phyloP scores from a whole-genome alignment of 2,888 invertebrate species.

The Galerucella calmariensis region DNA sequence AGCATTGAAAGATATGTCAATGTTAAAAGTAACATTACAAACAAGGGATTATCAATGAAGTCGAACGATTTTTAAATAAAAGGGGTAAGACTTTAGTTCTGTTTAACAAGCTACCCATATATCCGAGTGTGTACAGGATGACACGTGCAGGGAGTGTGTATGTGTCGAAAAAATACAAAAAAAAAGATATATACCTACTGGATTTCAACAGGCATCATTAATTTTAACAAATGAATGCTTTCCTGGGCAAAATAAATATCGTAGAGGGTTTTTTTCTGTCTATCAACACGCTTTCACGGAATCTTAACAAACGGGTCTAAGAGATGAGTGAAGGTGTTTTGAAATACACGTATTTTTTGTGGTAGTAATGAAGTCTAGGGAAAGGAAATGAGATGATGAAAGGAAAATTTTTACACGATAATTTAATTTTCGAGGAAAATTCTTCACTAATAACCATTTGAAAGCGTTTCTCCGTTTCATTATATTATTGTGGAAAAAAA shows the following conservation, averaged over 20 bases:
- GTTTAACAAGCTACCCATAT: background rate
- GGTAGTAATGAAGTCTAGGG: slow-evolving; percentile 2
- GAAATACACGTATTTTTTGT: slow-evolving; percentile 17
- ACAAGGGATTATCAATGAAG: too few relatives aligned
- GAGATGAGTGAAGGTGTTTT: slow-evolving; percentile 31
- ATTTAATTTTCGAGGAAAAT: background rate
- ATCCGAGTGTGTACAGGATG: background rate
- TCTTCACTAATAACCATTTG: too few relatives aligned
- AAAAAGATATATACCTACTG: slow-evolving; percentile 30
- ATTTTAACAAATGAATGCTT: slow-evolving; percentile 46
- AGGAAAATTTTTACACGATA: slow-evolving; percentile 5
- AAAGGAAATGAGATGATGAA: slow-evolving; percentile 7
- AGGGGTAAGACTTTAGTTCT: too few relatives aligned
- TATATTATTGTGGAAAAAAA: background rate
- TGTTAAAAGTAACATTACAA: too few relatives aligned
- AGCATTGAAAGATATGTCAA: too few relatives aligned
- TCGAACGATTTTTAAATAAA: too few relatives aligned
- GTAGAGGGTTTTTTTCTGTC: slow-evolving; percentile 19
- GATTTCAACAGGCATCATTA: slow-evolving; percentile 43
- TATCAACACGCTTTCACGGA: slow-evolving; percentile 34
- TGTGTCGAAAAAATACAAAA: slow-evolving; percentile 3
- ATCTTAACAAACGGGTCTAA: slow-evolving; percentile 35
- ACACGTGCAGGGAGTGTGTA: background rate
- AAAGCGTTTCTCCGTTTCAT: background rate
- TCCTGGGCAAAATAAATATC: slow-evolving; percentile 38